phyloP scores from a whole-genome alignment of 2,888 invertebrate genomes.

The Pseudococcus viburni region DNA sequence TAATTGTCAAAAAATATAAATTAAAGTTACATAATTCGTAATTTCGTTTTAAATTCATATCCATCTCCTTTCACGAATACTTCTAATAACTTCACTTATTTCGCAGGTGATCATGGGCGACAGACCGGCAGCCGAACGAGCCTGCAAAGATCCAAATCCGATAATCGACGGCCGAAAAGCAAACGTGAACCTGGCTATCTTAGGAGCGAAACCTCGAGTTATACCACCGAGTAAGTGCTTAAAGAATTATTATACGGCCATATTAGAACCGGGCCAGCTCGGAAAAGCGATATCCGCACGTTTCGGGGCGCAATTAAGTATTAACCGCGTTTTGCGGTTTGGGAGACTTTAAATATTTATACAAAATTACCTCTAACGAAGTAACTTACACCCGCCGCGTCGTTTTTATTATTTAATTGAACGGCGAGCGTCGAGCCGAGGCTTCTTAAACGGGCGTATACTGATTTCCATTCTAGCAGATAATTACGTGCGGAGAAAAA shows the following conservation, averaged over 20 bases:
- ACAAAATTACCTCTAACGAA: constrained; percentile 55
- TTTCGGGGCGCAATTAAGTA: constrained; percentile 61
- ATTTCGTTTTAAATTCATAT: background rate
- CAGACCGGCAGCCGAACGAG: constrained; percentile 92
- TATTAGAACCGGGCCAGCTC: background rate
- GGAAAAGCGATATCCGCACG: background rate
- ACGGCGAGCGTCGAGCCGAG: constrained; percentile 4
- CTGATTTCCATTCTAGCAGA: background rate
- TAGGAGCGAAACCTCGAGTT: constrained; percentile 96
- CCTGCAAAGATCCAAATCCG: constrained; percentile 98
- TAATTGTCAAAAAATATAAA: no score
- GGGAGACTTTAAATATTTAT: constrained; percentile 62
- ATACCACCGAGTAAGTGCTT: constrained; percentile 81
- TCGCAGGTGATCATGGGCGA: constrained; percentile 97
- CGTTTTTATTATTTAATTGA: constrained; percentile 44
- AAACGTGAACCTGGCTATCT: constrained; percentile 96
- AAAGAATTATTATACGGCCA: constrained; percentile 50
- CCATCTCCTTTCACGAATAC: no score
- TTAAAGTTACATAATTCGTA: no score
- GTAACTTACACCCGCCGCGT: constrained; percentile 10
- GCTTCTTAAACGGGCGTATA: background rate
- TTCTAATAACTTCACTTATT: no score
- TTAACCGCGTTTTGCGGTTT: constrained; percentile 60
- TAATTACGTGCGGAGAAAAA: constrained; percentile 8
- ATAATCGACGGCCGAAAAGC: constrained; percentile 99